Percentiles rank a stretch among this genome's conserved stretches.
phyloP scores from a whole-genome alignment of 2,888 invertebrate genomes.

The Tribolium freemani region DNA sequence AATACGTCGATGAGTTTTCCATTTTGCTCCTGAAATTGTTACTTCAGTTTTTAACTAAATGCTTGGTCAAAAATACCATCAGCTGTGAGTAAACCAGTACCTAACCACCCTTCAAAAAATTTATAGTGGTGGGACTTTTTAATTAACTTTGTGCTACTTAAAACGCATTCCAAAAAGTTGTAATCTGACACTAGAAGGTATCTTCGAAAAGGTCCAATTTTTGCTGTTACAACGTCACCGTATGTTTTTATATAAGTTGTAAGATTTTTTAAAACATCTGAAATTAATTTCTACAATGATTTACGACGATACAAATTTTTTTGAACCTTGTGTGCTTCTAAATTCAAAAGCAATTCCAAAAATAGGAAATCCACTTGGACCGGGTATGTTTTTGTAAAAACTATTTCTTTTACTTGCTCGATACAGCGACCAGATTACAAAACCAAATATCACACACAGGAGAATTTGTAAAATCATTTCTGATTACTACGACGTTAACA shows the following conservation, averaged over 20 bases:
- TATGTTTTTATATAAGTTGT: not conserved
- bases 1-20: constrained; percentile 10
- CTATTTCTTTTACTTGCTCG: too few species aligned
- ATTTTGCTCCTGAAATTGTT: constrained; percentile 7
- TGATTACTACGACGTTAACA: too few species aligned
- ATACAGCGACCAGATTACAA: too few species aligned
- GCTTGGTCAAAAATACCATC: not conserved
- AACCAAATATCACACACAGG: too few species aligned
- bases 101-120: not conserved
- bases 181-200: not conserved
- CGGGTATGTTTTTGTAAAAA: not conserved
- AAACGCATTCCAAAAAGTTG: constrained; percentile 5
- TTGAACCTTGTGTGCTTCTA: not conserved
- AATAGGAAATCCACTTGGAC: not conserved
- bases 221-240: not conserved
- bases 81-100: constrained; percentile 1
- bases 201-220: not conserved
- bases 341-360: constrained; percentile 1
- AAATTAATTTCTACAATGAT: not conserved
- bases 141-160: not conserved
- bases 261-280: not conserved
- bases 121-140: not conserved
- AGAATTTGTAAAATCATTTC: too few species aligned
- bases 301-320: not conserved
- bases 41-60: not conserved